phyloP scores from a whole-genome alignment of 2,797 vertebrate genomes.

The Dicrostonyx torquatus region DNA sequence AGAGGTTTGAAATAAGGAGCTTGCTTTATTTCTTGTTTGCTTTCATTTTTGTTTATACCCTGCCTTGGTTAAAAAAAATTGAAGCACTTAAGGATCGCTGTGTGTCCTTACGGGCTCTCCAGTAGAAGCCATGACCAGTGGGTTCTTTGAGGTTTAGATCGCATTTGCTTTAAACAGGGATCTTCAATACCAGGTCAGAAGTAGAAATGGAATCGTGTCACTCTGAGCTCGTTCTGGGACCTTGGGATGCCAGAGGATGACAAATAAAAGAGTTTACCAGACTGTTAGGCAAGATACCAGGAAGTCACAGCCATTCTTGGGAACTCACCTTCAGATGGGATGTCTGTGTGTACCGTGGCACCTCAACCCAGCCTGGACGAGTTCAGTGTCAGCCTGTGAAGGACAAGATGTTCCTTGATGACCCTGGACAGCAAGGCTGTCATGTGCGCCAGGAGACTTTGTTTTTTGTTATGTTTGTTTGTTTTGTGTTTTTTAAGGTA shows the following conservation, averaged over 20 bases:
- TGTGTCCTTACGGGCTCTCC: not conserved
- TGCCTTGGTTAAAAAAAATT: constrained; percentile 6
- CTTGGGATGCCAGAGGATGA: not conserved
- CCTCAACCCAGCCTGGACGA: not conserved
- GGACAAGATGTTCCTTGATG: not conserved
- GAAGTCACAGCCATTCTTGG: not conserved
- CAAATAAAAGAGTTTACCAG: not conserved
- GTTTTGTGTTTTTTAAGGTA: not conserved
- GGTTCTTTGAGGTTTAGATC: not conserved
- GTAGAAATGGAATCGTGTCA: not conserved
- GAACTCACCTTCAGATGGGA: not conserved
- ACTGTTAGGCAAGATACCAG: not conserved
- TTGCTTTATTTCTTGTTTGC: constrained; percentile 40
- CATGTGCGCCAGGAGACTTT: not conserved
- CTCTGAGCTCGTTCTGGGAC: not conserved
- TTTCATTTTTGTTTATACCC: constrained; percentile 55
- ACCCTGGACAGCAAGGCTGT: not conserved
- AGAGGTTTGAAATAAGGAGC: constrained; percentile 59
- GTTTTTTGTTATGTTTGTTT: not conserved
- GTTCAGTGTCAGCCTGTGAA: not conserved
- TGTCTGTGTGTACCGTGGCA: not conserved
- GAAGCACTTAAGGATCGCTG: constrained; percentile 32
- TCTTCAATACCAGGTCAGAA: constrained; percentile 13
- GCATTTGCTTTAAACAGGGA: not conserved
- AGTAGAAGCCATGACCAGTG: not conserved